Conservation (phyloP, 2,113 vertebrate genomes). For the Amphiprion ocellaris region DNA sequence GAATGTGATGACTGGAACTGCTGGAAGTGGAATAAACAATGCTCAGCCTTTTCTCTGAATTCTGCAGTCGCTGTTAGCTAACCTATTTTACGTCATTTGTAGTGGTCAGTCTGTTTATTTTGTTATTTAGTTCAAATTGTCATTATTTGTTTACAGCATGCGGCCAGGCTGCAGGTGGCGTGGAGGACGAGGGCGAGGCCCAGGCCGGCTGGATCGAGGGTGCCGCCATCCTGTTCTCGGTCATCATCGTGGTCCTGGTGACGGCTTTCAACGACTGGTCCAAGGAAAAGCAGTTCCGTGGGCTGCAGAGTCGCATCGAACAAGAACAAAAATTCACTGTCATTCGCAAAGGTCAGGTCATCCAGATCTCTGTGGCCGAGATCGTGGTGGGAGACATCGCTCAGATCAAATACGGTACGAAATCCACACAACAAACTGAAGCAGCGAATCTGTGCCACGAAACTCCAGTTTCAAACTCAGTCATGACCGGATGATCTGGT, state of each 20-base stretch:
- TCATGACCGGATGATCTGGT: neutral
- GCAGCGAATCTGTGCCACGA: neutral
- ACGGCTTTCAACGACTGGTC: conserved; percentile 99
- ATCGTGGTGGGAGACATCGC: conserved; percentile 96
- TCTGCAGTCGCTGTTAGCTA: neutral
- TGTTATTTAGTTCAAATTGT: neutral
- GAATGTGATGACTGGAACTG: too few relatives aligned
- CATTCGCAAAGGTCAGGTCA: conserved; percentile 96
- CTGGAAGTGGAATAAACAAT: too few relatives aligned
- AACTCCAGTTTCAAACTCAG: neutral
- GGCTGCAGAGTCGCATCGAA: conserved; percentile 96
- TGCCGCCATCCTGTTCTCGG: conserved; percentile 95
- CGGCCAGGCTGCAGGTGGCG: conserved; percentile 75
- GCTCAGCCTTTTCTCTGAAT: too few relatives aligned
- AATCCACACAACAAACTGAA: neutral
- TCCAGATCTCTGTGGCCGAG: conserved; percentile 96
- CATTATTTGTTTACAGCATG: conserved; percentile 76
- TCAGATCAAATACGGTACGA: conserved; percentile 96
- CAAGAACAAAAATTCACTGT: conserved; percentile 97
- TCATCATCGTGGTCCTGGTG: conserved; percentile 96
- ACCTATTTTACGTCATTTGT: neutral
- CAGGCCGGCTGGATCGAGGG: conserved; percentile 98
- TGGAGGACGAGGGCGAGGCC: conserved; percentile 91
- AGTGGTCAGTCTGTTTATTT: neutral
- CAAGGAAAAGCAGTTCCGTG: conserved; percentile 98